Evolutionary conservation across 37 sponge, comb jelly and placozoan species (phyloP).

Genomic region (Beroe forskalii): DNA sequence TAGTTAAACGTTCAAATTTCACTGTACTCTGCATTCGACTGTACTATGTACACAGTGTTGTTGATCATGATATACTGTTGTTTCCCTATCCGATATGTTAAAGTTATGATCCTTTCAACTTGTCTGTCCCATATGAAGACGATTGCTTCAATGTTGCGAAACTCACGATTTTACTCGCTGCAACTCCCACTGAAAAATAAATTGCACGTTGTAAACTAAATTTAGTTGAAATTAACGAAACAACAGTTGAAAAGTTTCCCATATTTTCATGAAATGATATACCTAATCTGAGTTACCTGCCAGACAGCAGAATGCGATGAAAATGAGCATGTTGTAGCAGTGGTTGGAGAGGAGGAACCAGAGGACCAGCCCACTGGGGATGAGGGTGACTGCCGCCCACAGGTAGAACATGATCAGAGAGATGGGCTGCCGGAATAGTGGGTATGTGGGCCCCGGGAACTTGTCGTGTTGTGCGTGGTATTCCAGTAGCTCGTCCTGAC

Average conservation of each 20-base stretch:
- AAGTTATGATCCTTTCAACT: background rate
- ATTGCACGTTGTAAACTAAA: no score
- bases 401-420: constrained; percentile 55
- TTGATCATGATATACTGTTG: no score
- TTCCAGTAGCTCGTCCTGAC: constrained; percentile 25
- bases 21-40: no score
- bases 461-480: background rate
- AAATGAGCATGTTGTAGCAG: background rate
- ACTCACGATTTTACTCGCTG: background rate
- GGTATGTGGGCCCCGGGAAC: background rate
- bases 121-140: background rate
- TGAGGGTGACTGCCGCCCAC: background rate
- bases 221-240: no score
- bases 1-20: no score
- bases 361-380: background rate
- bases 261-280: no score
- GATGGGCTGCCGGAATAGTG: background rate
- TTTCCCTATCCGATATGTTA: no score
- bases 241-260: no score
- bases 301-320: background rate
- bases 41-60: no score
- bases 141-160: background rate
- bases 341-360: background rate
- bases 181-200: background rate
- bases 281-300: constrained; percentile 1